Percentiles rank a stretch among this genome's conserved stretches.
Evolutionary conservation across 2,113 vertebrate genomes (phyloP).

Genomic region (Oryzias curvinotus): DNA sequence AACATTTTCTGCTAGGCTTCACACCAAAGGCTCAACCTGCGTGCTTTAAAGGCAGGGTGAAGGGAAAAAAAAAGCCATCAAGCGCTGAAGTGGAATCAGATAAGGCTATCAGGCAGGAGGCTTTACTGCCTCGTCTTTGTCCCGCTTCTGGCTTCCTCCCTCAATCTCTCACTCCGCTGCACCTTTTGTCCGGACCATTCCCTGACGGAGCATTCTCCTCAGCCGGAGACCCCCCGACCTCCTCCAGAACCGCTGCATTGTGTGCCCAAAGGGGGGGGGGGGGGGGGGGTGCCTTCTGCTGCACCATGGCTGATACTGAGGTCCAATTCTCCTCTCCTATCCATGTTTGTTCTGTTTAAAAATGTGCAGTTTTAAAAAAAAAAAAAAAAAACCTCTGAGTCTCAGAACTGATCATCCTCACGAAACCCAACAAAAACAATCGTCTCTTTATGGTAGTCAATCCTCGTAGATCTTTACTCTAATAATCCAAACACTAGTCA

Average conservation of each 20-base stretch:
- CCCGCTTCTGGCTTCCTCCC: slow-evolving; percentile 83
- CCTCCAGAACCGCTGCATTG: slow-evolving; percentile 27
- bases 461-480: no score
- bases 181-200: slow-evolving; percentile 93
- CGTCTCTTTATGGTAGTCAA: no score
- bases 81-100: slow-evolving; percentile 86
- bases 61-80: slow-evolving; percentile 62
- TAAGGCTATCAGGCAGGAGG: slow-evolving; percentile 85
- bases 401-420: no score
- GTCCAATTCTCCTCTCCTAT: slow-evolving; percentile 10
- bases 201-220: slow-evolving; percentile 75
- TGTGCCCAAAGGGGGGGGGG: slow-evolving; percentile 1
- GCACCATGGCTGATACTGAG: slow-evolving; percentile 31
- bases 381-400: no score
- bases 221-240: slow-evolving; percentile 50
- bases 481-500: no score
- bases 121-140: slow-evolving; percentile 86
- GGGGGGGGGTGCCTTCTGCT: no score
- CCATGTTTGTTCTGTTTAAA: no score
- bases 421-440: no score
- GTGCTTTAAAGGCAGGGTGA: slow-evolving; percentile 70
- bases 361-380: no score
- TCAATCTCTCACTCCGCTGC: slow-evolving; percentile 94
- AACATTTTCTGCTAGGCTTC: slow-evolving; percentile 83
- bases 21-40: slow-evolving; percentile 83